Evolutionary conservation across 2,888 invertebrate species (phyloP).

Genomic region (Xylota segnis): DNA sequence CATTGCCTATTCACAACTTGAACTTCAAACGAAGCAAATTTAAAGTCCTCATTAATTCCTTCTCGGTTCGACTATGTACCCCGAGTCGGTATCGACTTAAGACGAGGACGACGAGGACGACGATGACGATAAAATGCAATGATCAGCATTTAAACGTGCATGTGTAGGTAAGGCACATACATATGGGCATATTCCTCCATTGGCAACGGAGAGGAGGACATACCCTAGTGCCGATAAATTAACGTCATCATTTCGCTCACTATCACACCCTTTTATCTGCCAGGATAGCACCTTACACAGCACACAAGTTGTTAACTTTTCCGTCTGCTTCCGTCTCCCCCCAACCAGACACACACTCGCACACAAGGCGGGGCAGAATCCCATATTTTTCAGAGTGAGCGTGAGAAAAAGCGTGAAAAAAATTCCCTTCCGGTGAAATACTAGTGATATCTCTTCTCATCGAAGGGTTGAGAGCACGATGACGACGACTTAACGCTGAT

Average conservation of each 20-base stretch:
- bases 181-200: neutral
- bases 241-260: slow-evolving; percentile 74
- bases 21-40: slow-evolving; percentile 52
- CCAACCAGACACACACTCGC: neutral
- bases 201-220: too few species aligned
- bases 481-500: slow-evolving; percentile 34
- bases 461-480: slow-evolving; percentile 33
- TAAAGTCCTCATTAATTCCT: slow-evolving; percentile 48
- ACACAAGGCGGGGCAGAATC: slow-evolving; percentile 1
- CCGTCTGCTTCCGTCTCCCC: neutral
- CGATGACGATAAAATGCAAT: slow-evolving; percentile 57
- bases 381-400: slow-evolving; percentile 12
- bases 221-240: slow-evolving; percentile 67
- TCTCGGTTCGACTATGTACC: slow-evolving; percentile 11
- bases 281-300: slow-evolving; percentile 65
- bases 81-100: neutral
- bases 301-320: slow-evolving; percentile 72
- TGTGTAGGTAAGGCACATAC: slow-evolving; percentile 11
- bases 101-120: neutral
- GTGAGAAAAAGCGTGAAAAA: slow-evolving; percentile 15
- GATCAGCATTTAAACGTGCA: slow-evolving; percentile 51
- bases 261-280: slow-evolving; percentile 71
- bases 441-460: slow-evolving; percentile 46
- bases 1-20: neutral
- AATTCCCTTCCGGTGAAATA: slow-evolving; percentile 12